phyloP scores from a whole-genome alignment of 2,113 vertebrate genomes.

The Sinocyclocheilus anshuiensis region DNA sequence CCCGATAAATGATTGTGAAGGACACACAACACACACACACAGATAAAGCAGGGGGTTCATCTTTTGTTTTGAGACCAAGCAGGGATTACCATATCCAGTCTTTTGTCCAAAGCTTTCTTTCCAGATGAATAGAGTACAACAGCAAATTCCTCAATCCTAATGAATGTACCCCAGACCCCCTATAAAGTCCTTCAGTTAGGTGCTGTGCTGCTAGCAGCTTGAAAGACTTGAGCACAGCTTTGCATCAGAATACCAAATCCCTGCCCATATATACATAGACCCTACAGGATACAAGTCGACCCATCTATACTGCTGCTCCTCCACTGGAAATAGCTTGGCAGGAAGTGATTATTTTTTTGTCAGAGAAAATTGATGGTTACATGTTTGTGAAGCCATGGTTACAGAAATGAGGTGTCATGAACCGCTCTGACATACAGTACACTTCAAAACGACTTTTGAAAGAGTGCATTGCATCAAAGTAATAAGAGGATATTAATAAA shows the following conservation, averaged over 20 bases:
- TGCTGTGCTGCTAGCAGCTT: constrained; percentile 36
- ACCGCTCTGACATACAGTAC: too few species aligned
- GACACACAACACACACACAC: too few species aligned
- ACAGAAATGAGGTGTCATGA: constrained; percentile 15
- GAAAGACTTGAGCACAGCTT: constrained; percentile 39
- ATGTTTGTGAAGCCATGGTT: too few species aligned
- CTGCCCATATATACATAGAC: constrained; percentile 26
- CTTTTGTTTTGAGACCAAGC: constrained; percentile 36
- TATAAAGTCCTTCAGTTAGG: constrained; percentile 32
- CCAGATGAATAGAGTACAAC: constrained; percentile 52
- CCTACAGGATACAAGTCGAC: constrained; percentile 28
- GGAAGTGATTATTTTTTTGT: constrained; percentile 28
- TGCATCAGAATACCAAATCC: constrained; percentile 50
- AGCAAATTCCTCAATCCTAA: constrained; percentile 42
- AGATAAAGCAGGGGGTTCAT: constrained; percentile 19
- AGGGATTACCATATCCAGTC: constrained; percentile 49
- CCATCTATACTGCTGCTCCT: constrained; percentile 15
- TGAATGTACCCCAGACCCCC: constrained; percentile 40
- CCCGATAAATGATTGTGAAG: too few species aligned
- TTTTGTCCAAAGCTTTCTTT: constrained; percentile 48
- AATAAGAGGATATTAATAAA: too few species aligned
- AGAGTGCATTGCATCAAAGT: too few species aligned
- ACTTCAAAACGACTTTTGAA: too few species aligned
- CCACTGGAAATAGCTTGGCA: constrained; percentile 17
- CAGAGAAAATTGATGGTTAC: constrained; percentile 19